Evolutionary conservation across 2,113 vertebrate genomes (phyloP).

Genomic region (Turnix velox): DNA sequence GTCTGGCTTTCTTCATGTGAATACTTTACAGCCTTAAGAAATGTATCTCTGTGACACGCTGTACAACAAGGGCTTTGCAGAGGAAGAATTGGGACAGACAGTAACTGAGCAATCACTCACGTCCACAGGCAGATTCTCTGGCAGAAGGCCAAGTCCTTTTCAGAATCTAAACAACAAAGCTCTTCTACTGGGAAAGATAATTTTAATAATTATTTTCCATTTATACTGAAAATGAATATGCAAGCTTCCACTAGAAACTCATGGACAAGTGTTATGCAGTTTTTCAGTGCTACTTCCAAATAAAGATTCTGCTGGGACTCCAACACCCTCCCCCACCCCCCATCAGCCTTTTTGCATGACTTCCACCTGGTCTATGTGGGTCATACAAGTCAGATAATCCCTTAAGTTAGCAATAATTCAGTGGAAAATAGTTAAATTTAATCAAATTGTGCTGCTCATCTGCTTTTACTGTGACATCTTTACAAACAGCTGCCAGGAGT

Average conservation of each 20-base stretch:
- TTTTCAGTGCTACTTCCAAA: background rate
- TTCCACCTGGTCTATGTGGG: background rate
- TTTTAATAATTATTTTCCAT: background rate
- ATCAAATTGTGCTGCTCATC: background rate
- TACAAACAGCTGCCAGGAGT: background rate
- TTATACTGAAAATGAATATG: background rate
- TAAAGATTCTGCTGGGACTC: background rate
- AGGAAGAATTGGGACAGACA: background rate
- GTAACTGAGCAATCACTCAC: background rate
- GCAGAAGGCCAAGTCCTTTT: background rate
- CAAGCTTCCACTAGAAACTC: background rate
- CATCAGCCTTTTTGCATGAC: background rate
- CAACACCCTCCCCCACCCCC: no score
- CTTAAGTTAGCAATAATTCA: background rate
- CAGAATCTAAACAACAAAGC: background rate
- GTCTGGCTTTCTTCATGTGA: background rate
- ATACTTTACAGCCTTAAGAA: background rate
- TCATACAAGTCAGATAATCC: background rate
- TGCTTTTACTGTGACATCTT: background rate
- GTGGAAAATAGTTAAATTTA: background rate
- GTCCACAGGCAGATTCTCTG: background rate
- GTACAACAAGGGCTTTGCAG: background rate
- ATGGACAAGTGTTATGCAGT: no score
- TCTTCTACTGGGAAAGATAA: background rate
- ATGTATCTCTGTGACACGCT: fast-evolving